A percentile compares a stretch with the other conserved stretches of the same genome.
phyloP scores from a whole-genome alignment of 1,140 invertebrate species.

The Procambarus virginalis region DNA sequence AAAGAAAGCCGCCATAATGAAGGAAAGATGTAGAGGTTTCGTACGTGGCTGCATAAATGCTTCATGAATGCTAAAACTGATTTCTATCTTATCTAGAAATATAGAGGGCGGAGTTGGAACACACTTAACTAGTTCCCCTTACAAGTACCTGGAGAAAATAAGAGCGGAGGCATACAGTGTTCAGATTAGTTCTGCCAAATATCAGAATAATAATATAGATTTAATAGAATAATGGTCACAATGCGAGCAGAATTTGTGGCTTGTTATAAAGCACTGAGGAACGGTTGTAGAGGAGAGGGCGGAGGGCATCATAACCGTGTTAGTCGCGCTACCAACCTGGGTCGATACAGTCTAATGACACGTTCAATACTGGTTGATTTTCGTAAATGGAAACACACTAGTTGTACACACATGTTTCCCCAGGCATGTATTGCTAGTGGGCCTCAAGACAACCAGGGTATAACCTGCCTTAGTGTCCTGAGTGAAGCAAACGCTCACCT shows the following conservation, averaged over 20 bases:
- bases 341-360: neutral
- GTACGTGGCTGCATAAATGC: too few species aligned
- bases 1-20: too few species aligned
- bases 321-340: neutral
- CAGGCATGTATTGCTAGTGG: neutral
- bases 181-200: neutral
- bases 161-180: neutral
- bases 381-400: neutral
- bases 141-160: neutral
- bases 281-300: neutral
- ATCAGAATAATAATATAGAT: neutral
- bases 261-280: neutral
- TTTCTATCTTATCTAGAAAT: neutral
- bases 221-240: neutral
- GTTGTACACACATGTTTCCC: neutral
- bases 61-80: neutral
- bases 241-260: neutral
- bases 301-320: constrained; percentile 30
- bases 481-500: too few species aligned
- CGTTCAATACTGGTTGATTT: neutral
- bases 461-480: too few species aligned
- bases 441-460: neutral
- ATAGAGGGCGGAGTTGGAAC: neutral
- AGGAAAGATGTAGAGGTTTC: too few species aligned
- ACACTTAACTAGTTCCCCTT: neutral